These are phyloP conservation scores for Cantharis lateralis DNA, from an alignment of 2,888 invertebrate genomes.

Conservation along the genomic window DNA sequence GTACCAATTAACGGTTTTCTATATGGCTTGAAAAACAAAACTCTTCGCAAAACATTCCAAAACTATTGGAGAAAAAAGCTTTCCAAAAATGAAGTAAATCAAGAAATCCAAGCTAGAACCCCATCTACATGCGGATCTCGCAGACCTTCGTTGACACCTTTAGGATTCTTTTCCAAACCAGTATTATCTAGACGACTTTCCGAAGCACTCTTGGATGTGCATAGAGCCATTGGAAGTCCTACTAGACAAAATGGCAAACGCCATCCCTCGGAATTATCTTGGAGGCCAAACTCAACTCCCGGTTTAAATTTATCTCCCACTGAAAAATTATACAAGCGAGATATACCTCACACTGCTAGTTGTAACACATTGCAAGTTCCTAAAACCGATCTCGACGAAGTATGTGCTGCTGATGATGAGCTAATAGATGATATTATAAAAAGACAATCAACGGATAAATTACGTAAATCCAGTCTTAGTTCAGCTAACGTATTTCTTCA, in stretches of 20 bases:
- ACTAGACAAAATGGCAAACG: slow-evolving; percentile 55
- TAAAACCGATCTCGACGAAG: slow-evolving; percentile 54
- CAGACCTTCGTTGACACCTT: slow-evolving; percentile 69
- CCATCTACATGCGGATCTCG: slow-evolving; percentile 79
- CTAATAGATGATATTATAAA: slow-evolving; percentile 37
- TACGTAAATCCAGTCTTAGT: slow-evolving; percentile 53
- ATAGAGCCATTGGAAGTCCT: slow-evolving; percentile 46
- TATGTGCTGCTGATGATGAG: slow-evolving; percentile 52
- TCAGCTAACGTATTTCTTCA: slow-evolving; percentile 66
- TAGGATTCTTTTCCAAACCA: slow-evolving; percentile 59
- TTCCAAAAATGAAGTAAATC: slow-evolving; percentile 78
- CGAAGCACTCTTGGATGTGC: slow-evolving; percentile 60
- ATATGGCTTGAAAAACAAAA: slow-evolving; percentile 77
- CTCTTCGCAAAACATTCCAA: slow-evolving; percentile 71
- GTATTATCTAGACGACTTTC: slow-evolving; percentile 61
- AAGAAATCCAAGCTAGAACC: slow-evolving; percentile 80
- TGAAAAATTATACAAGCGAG: slow-evolving; percentile 51
- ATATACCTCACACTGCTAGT: slow-evolving; percentile 67
- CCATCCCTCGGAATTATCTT: slow-evolving; percentile 58
- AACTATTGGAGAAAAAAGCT: slow-evolving; percentile 79
- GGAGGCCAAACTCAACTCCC: slow-evolving; percentile 58
- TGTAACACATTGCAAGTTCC: slow-evolving; percentile 72
- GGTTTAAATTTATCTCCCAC: slow-evolving; percentile 47
- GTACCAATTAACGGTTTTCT: slow-evolving; percentile 77
- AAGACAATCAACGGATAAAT: slow-evolving; percentile 46